Base-by-base conservation (phyloP, 2,797 vertebrate species). In the Erethizon dorsatum region DNA sequence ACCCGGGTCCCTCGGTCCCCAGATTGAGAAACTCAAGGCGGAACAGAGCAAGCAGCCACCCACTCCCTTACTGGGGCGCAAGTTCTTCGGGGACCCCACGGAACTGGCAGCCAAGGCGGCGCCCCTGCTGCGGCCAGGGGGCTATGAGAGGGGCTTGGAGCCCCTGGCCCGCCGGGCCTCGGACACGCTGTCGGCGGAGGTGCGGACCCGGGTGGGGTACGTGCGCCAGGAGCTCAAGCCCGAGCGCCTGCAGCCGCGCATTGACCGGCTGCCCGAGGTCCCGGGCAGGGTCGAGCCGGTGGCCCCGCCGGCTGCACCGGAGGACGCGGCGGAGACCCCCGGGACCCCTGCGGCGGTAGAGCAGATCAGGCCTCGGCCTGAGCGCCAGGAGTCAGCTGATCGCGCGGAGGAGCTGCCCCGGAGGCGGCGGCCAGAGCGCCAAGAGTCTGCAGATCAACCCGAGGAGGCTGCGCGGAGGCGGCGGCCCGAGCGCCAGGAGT, bases 21-120 rank as follows among this genome's bases (percentile, higher is more conserved):
- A 99, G 99, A 99, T 99, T 15, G 99, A 99, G 97, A 99, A 99
- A 98, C 95, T 99, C 95, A 99, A 98, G 90, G 99, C 99, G 0
- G 99, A 99, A 97, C 99, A 99, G 94, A 99, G 98, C 95, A 99
- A 99, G 98, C 99, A 99, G 5, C 99, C 99, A 0, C 99, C 99
- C 3, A 99, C 99, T 0, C 99, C 99, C 0, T 98, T 99, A 12
- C 98, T 99, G 85, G 99, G 99, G 28, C 99, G 99, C 20, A 99
- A 99, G 95, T 99, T 99, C 97, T 99, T 99, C 96, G 98, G 99
- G 61, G 99, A 99, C 61, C 99, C 99, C 26, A 98, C 99, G 97
- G 99, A 96, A 98, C 98, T 75, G 97, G 98, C 86, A 89, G 97
- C 98, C 97, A 99, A 98, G 97, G 99, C 98, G 80, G 98, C 99